Percentiles rank a stretch among this genome's conserved stretches.
Evolutionary conservation across 2,888 invertebrate species (phyloP).

Genomic region (Eulithis prunata): DNA sequence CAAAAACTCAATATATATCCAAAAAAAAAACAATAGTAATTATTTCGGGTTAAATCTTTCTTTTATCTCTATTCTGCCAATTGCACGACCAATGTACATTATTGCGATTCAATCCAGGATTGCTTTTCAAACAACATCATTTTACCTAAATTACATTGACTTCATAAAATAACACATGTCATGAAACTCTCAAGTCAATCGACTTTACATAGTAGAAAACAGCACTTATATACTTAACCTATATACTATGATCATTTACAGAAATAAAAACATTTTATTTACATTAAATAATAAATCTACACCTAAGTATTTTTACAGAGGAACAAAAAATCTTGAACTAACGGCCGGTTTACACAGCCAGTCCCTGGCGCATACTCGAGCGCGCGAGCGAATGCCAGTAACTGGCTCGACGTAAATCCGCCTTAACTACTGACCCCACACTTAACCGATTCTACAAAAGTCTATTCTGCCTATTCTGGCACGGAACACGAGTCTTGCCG

Average conservation of each 20-base stretch:
- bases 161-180: slow-evolving; percentile 34
- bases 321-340: slow-evolving; percentile 80
- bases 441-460: slow-evolving; percentile 53
- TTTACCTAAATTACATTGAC: slow-evolving; percentile 32
- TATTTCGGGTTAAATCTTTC: slow-evolving; percentile 37
- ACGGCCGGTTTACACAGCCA: slow-evolving; percentile 38
- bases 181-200: slow-evolving; percentile 40
- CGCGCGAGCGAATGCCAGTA: neutral
- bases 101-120: slow-evolving; percentile 55
- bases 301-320: slow-evolving; percentile 78
- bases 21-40: slow-evolving; percentile 21
- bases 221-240: slow-evolving; percentile 49
- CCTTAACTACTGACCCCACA: slow-evolving; percentile 65
- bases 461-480: slow-evolving; percentile 68
- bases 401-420: slow-evolving; percentile 9
- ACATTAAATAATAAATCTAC: slow-evolving; percentile 78
- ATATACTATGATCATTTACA: slow-evolving; percentile 72
- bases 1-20: slow-evolving; percentile 19
- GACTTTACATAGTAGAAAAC: slow-evolving; percentile 67
- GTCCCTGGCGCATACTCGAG: neutral
- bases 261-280: slow-evolving; percentile 82
- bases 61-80: slow-evolving; percentile 60
- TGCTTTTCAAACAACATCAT: slow-evolving; percentile 51
- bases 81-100: slow-evolving; percentile 70
- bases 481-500: slow-evolving; percentile 69